These are phyloP conservation scores for Andrena flavipes DNA, from an alignment of 2,888 invertebrate species.

Conservation along the genomic window DNA sequence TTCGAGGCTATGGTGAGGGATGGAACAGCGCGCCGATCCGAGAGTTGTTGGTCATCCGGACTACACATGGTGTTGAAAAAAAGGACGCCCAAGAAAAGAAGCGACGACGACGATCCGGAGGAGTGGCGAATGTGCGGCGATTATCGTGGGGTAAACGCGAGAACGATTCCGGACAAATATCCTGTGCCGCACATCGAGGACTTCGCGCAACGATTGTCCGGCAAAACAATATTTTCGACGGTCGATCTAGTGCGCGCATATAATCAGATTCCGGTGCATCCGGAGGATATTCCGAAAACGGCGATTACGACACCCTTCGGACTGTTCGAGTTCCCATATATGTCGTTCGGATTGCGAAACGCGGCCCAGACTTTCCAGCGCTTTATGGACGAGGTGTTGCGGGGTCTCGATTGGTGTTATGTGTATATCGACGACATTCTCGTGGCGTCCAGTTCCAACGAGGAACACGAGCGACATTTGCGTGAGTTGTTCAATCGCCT, in stretches of 20 bases:
- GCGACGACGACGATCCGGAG: fast-evolving
- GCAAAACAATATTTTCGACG: neutral
- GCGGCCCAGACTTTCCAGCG: constrained; percentile 1
- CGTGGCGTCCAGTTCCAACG: too few species aligned
- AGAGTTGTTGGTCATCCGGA: constrained; percentile 13
- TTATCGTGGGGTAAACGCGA: constrained; percentile 8
- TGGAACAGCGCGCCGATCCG: neutral
- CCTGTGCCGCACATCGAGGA: constrained; percentile 17
- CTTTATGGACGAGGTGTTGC: too few species aligned
- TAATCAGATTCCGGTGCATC: neutral
- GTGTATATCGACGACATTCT: too few species aligned
- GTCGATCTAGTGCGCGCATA: constrained; percentile 16
- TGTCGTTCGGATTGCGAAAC: neutral
- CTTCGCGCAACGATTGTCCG: neutral
- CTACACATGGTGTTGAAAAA: constrained; percentile 4
- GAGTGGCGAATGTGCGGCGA: constrained; percentile 2
- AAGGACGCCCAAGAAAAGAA: too few species aligned
- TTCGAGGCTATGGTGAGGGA: neutral
- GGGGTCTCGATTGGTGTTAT: too few species aligned
- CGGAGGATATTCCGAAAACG: neutral
- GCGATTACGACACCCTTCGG: neutral
- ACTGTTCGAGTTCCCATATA: neutral
- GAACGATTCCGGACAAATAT: constrained; percentile 4
- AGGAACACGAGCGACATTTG: neutral
- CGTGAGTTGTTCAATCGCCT: neutral